phyloP scores from a whole-genome alignment of 2,113 vertebrate genomes.

The Istiophorus platypterus region DNA sequence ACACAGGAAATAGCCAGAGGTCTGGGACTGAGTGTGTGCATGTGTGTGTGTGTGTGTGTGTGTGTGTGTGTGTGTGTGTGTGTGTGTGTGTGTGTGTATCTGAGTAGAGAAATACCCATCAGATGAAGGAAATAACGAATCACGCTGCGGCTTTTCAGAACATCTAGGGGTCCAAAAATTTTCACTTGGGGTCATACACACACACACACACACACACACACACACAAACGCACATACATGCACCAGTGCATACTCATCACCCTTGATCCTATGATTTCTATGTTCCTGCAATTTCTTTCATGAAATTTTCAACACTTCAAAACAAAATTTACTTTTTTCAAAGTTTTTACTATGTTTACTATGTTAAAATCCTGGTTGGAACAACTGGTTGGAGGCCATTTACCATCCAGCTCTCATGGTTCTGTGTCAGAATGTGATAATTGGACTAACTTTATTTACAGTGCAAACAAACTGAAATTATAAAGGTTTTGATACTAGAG shows the following conservation, averaged over 20 bases:
- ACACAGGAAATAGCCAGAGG: conserved; percentile 80
- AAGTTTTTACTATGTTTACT: neutral
- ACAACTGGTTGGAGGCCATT: neutral
- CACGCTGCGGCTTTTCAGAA: conserved; percentile 49
- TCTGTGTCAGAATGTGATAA: no score
- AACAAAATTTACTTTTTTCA: neutral
- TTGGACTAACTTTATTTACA: neutral
- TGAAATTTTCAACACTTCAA: neutral
- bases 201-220: neutral
- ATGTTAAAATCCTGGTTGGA: neutral
- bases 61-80: conserved; percentile 25
- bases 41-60: conserved; percentile 26
- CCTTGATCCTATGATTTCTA: neutral
- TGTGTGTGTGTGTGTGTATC: conserved; percentile 21
- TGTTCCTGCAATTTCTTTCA: neutral
- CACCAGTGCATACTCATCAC: neutral
- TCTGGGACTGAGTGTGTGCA: conserved; percentile 51
- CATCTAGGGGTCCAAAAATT: conserved; percentile 18
- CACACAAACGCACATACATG: neutral
- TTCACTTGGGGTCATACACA: neutral
- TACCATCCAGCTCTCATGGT: neutral
- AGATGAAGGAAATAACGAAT: conserved; percentile 69
- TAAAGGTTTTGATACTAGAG: neutral
- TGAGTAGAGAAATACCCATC: conserved; percentile 55
- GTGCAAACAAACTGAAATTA: neutral